Conservation (phyloP, 2,888 invertebrate species). For the Fissipunctia ypsillon region DNA sequence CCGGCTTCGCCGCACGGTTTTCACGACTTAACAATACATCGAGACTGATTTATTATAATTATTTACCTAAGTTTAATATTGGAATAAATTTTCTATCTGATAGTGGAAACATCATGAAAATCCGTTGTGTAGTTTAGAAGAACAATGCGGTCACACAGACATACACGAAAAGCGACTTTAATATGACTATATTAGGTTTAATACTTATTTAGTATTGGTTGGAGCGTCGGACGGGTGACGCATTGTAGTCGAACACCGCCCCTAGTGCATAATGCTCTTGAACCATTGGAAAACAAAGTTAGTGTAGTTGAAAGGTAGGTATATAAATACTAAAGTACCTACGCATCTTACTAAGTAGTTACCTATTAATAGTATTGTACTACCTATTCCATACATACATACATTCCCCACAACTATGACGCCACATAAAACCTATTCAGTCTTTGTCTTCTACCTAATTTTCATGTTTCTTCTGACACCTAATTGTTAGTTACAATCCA, state of each 20-base stretch:
- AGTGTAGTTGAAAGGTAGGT: background rate
- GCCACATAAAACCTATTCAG: too few relatives aligned
- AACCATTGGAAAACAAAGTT: background rate
- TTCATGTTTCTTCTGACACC: too few relatives aligned
- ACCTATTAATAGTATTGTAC: too few relatives aligned
- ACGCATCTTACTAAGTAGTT: too few relatives aligned
- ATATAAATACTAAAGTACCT: background rate
- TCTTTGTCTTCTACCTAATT: too few relatives aligned
- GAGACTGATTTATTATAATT: too few relatives aligned
- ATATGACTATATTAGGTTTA: background rate
- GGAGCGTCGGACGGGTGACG: background rate
- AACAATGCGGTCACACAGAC: background rate
- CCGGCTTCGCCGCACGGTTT: background rate
- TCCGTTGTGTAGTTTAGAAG: background rate
- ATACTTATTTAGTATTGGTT: background rate
- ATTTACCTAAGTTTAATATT: too few relatives aligned
- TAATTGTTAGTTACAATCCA: too few relatives aligned
- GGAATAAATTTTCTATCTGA: background rate
- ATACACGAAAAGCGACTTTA: background rate
- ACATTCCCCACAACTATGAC: too few relatives aligned
- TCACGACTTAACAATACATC: background rate
- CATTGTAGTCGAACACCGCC: background rate
- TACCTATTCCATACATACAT: too few relatives aligned
- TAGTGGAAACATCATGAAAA: background rate
- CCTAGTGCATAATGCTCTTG: background rate